phyloP scores from a whole-genome alignment of 2,888 invertebrate genomes.

The Slavum lentiscoides region DNA sequence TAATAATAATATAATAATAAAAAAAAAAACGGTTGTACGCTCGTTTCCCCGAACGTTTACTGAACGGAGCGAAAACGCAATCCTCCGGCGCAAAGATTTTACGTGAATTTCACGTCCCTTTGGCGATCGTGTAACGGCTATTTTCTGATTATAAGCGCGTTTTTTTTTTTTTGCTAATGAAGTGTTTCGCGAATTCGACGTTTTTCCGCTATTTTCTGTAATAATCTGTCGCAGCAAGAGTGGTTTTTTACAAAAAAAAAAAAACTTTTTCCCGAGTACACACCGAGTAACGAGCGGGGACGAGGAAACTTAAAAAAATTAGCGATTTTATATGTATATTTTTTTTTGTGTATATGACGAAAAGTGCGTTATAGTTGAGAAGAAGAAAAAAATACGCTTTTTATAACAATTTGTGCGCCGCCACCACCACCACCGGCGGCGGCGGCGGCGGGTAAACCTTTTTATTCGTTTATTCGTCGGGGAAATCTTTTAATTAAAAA shows the following conservation, averaged over 20 bases:
- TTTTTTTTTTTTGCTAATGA: slow-evolving; percentile 16
- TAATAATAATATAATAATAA: too few species aligned
- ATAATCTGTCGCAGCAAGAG: not conserved
- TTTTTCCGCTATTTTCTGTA: not conserved
- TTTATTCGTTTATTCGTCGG: slow-evolving; percentile 16
- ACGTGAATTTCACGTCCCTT: slow-evolving; percentile 17
- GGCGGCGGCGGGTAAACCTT: not conserved
- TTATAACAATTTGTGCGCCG: too few species aligned
- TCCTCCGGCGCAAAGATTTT: not conserved
- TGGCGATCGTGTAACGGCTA: not conserved
- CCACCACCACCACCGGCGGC: too few species aligned
- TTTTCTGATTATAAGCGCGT: not conserved
- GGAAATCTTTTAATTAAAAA: slow-evolving; percentile 43
- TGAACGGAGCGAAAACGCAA: not conserved
- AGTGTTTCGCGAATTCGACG: slow-evolving; percentile 25
- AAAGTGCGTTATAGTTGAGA: too few species aligned
- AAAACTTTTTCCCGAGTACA: slow-evolving; percentile 6
- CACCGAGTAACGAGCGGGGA: too few species aligned
- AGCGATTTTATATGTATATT: too few species aligned
- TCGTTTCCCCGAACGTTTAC: not conserved
- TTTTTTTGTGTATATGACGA: too few species aligned
- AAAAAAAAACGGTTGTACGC: too few species aligned
- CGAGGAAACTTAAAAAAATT: not conserved
- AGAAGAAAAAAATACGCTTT: too few species aligned
- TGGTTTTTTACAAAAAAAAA: not conserved